Evolutionary conservation across 2,797 vertebrate species (phyloP), one percentile per base, ranked within the genome.

Genomic region (Pangasius mekongensis): DNA sequence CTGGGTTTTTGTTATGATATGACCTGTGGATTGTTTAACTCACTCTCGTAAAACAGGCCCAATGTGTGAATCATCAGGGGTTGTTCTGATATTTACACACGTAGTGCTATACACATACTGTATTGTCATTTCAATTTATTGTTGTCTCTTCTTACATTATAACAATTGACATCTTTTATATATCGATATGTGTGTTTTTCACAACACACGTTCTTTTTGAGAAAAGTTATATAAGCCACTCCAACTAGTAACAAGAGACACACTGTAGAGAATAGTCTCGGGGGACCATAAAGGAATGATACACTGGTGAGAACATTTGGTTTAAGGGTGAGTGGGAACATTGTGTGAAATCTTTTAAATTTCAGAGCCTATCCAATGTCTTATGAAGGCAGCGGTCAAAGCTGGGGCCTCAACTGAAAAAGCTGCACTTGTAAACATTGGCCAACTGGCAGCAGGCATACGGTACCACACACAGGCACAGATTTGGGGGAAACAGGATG

Each of bases 321-420:
- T 27, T 49, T 47, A 76, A 14, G 43, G 43, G 5, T 76, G 43
- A 1, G 5, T 76, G 71, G 73, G 73, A 76, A 52, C 47, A 30
- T 33, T 10, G 9, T 80, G 18, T 30, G 5, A 11, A 36, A 39
- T 13, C 3, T 36, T 58, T 58, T 58, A 6, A 5, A 36, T 54
- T 54, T 33, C 27, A 0, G 30, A 39, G 30, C 27, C 54, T 58
- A 24, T 36, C 52, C 9, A 36, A 80, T 30, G 10, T 81, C 22
- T 81, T 60, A 60, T 80, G 8, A 56, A 80, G 52, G 52, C 49
- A 80, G 14, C 9, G 77, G 77, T 56, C 77, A 80, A 56, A 58
- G n/a, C 18, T 58, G 74, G 47, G 47, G 14, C 27, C 13, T 10
- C 71, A 74, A 43, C 3, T 74, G 39, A 74, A 74, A 74, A 78